These are phyloP conservation scores for Apteryx mantelli DNA, from an alignment of 2,113 vertebrate genomes.

Conservation along the genomic window DNA sequence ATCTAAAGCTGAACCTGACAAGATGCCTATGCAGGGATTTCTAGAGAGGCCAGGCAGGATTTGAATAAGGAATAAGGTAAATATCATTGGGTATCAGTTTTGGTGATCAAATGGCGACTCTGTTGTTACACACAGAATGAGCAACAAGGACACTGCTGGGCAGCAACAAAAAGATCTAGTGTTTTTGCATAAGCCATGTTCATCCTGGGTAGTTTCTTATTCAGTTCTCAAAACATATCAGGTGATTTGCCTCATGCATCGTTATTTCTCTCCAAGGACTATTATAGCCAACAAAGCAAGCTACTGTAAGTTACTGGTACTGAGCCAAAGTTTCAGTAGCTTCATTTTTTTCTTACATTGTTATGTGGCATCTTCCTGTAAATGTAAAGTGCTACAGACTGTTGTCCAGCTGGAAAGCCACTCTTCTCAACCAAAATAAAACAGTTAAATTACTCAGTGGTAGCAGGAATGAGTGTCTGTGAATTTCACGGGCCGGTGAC, in stretches of 20 bases:
- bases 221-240: background rate
- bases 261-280: background rate
- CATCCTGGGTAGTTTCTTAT: background rate
- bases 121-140: background rate
- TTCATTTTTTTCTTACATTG: background rate
- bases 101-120: background rate
- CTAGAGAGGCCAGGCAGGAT: background rate
- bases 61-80: background rate
- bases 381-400: background rate
- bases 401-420: background rate
- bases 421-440: background rate
- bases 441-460: background rate
- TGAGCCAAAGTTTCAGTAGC: background rate
- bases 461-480: background rate
- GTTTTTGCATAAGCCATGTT: background rate
- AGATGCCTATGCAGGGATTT: background rate
- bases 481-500: background rate
- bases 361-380: background rate
- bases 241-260: background rate
- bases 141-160: background rate
- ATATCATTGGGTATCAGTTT: background rate
- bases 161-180: background rate
- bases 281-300: background rate
- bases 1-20: background rate
- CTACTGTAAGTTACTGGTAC: background rate